Conservation (phyloP, 1,140 invertebrate species). For the Panulirus ornatus region DNA sequence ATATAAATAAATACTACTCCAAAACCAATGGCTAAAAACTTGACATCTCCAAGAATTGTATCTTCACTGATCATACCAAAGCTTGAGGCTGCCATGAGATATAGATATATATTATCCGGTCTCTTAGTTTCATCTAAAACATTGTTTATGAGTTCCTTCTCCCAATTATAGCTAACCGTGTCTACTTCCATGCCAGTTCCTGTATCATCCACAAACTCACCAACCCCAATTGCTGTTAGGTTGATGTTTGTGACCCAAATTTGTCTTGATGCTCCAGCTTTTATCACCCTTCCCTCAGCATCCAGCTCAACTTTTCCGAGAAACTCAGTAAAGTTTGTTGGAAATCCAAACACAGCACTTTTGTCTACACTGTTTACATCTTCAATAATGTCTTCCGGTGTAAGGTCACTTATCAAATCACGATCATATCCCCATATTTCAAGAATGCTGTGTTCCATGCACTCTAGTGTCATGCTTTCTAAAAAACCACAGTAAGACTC, state of each 20-base stretch:
- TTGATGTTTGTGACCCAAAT: constrained; percentile 85
- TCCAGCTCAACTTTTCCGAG: constrained; percentile 83
- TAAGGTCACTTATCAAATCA: constrained; percentile 45
- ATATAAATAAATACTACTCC: constrained; percentile 81
- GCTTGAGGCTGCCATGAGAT: constrained; percentile 68
- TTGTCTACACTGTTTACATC: constrained; percentile 66
- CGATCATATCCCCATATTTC: constrained; percentile 73
- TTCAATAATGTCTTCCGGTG: constrained; percentile 64
- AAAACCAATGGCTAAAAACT: constrained; percentile 80
- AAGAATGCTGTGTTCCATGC: constrained; percentile 73
- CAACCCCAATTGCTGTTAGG: constrained; percentile 83
- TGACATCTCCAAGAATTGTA: constrained; percentile 80
- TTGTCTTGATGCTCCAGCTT: constrained; percentile 83
- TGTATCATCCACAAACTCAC: constrained; percentile 84
- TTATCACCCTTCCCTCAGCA: constrained; percentile 82
- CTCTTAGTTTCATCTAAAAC: constrained; percentile 49
- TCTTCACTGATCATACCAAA: constrained; percentile 76
- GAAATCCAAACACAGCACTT: constrained; percentile 84
- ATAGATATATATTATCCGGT: constrained; percentile 52
- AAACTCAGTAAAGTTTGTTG: constrained; percentile 82
- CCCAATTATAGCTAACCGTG: constrained; percentile 67
- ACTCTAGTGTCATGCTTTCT: constrained; percentile 52
- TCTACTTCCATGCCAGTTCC: constrained; percentile 87
- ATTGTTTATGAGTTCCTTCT: constrained; percentile 63
- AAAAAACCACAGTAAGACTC: constrained; percentile 65